A percentile compares a stretch with the other conserved stretches of the same genome.
phyloP scores from a whole-genome alignment of 2,888 invertebrate species.

The Lepidonotus clava region DNA sequence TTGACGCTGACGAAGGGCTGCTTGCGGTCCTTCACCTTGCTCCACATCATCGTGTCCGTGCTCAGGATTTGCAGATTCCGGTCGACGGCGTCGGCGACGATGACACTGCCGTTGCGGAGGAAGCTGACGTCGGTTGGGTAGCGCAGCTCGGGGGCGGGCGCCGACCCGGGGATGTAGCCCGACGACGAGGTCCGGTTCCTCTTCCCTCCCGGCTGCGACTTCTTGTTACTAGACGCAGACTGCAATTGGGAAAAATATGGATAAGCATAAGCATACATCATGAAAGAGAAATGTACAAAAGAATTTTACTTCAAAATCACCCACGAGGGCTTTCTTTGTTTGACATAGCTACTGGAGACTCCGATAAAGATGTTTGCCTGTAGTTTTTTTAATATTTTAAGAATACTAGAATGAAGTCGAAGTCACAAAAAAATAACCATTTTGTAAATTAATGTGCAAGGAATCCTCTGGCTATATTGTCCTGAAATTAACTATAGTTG shows the following conservation, averaged over 20 bases:
- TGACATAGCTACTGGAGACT: too few species aligned
- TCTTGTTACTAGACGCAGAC: background rate
- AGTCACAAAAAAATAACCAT: too few species aligned
- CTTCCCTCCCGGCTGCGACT: background rate
- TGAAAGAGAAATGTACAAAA: too few species aligned
- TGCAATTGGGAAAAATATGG: background rate
- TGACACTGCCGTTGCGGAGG: slow-evolving; percentile 30
- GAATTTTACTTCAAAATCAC: too few species aligned
- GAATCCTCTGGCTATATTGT: too few species aligned
- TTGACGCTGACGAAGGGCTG: slow-evolving; percentile 51
- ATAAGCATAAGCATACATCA: too few species aligned
- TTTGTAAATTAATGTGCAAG: too few species aligned
- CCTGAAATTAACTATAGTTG: too few species aligned
- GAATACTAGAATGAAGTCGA: too few species aligned
- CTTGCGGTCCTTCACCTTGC: slow-evolving; percentile 51
- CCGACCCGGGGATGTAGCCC: slow-evolving; percentile 42
- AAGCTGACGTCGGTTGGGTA: slow-evolving; percentile 53
- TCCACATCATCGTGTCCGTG: slow-evolving; percentile 56
- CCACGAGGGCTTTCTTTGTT: too few species aligned
- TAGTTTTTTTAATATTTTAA: too few species aligned
- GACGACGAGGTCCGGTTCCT: slow-evolving; percentile 32
- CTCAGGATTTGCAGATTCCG: slow-evolving; percentile 49
- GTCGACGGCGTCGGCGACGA: slow-evolving; percentile 46
- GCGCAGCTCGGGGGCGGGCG: slow-evolving; percentile 47
- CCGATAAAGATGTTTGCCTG: too few species aligned